Conservation (phyloP, 2,888 invertebrate genomes). For the Frankliniella fusca region DNA sequence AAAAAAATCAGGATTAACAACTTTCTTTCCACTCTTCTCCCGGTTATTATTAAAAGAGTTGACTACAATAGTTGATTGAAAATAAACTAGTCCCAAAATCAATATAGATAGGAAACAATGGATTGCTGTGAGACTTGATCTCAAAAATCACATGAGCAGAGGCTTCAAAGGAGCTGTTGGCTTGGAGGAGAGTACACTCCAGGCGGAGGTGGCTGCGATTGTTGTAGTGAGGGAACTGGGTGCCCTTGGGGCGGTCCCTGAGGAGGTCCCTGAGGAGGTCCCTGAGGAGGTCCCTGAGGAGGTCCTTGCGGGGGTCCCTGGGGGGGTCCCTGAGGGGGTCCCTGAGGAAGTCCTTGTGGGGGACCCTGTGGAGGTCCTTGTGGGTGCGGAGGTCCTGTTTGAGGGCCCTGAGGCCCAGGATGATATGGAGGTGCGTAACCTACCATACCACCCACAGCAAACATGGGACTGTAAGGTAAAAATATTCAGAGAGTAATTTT, state of each 20-base stretch:
- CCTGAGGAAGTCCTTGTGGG: not conserved
- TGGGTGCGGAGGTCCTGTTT: not conserved
- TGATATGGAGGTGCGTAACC: not conserved
- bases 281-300: conserved; percentile 31
- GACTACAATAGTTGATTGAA: not conserved
- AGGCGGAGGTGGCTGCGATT: conserved; percentile 20
- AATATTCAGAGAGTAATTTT: not conserved
- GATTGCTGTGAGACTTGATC: no score
- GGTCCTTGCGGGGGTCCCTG: conserved; percentile 30
- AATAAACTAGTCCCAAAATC: no score
- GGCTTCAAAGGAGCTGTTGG: conserved; percentile 5
- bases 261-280: conserved; percentile 23
- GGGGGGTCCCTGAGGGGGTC: conserved; percentile 28
- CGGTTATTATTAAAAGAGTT: not conserved
- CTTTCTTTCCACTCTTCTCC: not conserved
- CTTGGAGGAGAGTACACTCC: conserved; percentile 31
- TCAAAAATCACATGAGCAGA: no score
- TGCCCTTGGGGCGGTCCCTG: conserved; percentile 27
- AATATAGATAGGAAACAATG: no score
- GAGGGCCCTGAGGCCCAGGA: not conserved
- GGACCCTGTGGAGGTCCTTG: not conserved
- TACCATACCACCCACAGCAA: not conserved
- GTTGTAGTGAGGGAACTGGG: conserved; percentile 11
- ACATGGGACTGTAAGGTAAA: not conserved
- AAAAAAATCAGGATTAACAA: not conserved